A percentile compares a stretch with the other conserved stretches of the same genome.
Evolutionary conservation across 1,140 invertebrate genomes (phyloP).

Genomic region (Drosophila sp.): DNA sequence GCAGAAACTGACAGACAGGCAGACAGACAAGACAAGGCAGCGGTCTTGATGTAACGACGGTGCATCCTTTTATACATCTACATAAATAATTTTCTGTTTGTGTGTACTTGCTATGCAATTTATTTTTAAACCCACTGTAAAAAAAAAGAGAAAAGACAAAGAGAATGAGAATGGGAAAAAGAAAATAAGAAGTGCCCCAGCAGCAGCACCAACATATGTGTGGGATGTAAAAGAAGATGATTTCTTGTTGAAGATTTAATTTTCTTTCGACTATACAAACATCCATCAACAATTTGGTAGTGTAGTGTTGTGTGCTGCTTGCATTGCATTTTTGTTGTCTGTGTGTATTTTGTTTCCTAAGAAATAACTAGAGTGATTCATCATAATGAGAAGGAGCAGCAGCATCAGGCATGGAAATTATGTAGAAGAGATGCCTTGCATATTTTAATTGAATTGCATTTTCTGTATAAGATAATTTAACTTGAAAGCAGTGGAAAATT

Average conservation of each 20-base stretch:
- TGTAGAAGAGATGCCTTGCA: constrained; percentile 30
- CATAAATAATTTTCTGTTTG: constrained; percentile 35
- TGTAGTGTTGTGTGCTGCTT: constrained; percentile 40
- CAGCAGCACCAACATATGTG: constrained; percentile 34
- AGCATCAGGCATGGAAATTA: constrained; percentile 17
- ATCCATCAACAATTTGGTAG: constrained; percentile 43
- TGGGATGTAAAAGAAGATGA: constrained; percentile 42
- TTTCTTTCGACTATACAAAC: constrained; percentile 43
- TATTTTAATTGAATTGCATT: constrained; percentile 53
- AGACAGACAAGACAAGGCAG: neutral
- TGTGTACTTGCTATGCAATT: constrained; percentile 33
- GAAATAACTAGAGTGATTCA: constrained; percentile 47
- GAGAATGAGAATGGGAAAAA: constrained; percentile 12
- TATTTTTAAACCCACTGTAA: constrained; percentile 44
- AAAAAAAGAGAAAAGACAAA: constrained; percentile 32
- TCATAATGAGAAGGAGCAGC: constrained; percentile 25
- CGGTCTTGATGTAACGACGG: constrained; percentile 26
- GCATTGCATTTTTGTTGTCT: constrained; percentile 13
- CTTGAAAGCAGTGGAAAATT: too few species aligned
- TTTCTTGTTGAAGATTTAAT: constrained; percentile 49
- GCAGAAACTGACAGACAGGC: constrained; percentile 39
- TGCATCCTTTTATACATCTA: constrained; percentile 51
- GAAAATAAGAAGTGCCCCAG: neutral
- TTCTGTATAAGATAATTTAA: too few species aligned
- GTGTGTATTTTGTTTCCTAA: constrained; percentile 18